Evolutionary conservation across 2,888 invertebrate species (phyloP), one percentile per base, ranked within the genome.

Genomic region (Pseudanteris insignis): DNA sequence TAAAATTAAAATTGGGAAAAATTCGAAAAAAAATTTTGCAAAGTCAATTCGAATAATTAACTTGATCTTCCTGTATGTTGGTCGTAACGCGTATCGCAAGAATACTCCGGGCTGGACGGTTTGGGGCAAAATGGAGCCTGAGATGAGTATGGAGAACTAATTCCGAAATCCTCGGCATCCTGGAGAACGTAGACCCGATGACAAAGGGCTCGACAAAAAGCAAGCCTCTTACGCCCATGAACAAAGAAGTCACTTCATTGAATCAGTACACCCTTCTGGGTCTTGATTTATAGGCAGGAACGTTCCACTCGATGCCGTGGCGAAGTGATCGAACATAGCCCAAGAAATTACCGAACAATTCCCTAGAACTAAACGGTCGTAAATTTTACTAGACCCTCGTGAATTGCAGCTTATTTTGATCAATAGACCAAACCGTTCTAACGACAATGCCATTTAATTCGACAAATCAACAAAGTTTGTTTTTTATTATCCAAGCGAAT

Each of bases 281-380:
- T 47, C 48, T 70, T 75, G 75, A 73, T 74, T 73, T 74, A 73
- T 74, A 65, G 60, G 65, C 55, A 59, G 67, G 69, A 61, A 64
- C 66, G 64, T 57, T 63, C 60, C 62, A 53, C 51, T 58, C 57
- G 36, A 59, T 51, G 62, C 63, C 30, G 32, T 60, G 47, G 51
- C 44, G 51, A 65, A 63, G 51, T 57, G 57, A 60, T 65, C 58
- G 37, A 61, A 67, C 66, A 66, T 65, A 63, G 67, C 57, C 66
- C 62, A 70, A 69, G 68, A 68, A 72, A 73, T 71, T 69, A 69
- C 68, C 60, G 57, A 50, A 55, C 67, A 63, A 67, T 69, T 64
- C 47, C 47, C 43, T 33, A 13, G 34, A 61, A 38, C 48, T 33
- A 50, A 55, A 46, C 46, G 34, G 37, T 34, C 48, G 32, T 43